These are phyloP conservation scores for Euura saliciscinereae DNA, from an alignment of 1,140 invertebrate genomes.

Conservation along the genomic window DNA sequence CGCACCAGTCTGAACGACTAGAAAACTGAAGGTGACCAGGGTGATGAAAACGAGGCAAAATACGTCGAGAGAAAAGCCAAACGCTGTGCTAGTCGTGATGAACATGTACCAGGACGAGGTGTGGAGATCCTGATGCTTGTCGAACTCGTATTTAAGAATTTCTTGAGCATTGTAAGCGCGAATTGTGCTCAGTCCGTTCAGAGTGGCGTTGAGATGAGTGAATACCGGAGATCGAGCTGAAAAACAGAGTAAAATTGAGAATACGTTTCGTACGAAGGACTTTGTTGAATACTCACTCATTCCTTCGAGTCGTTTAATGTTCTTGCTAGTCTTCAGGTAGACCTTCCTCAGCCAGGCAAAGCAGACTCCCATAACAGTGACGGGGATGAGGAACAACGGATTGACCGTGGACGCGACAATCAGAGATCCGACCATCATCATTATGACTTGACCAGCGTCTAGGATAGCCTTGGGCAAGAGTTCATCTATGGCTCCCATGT, in stretches of 20 bases:
- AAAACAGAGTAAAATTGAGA: slow-evolving; percentile 26
- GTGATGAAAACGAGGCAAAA: slow-evolving; percentile 74
- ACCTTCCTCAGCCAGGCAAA: slow-evolving; percentile 78
- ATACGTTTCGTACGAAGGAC: slow-evolving; percentile 8
- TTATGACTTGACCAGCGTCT: slow-evolving; percentile 75
- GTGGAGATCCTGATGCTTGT: slow-evolving; percentile 68
- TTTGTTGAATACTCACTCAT: slow-evolving; percentile 64
- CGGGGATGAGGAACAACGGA: slow-evolving; percentile 74
- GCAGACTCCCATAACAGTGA: slow-evolving; percentile 68
- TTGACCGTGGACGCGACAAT: slow-evolving; percentile 77
- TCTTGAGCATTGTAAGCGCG: slow-evolving; percentile 81
- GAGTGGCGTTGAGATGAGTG: slow-evolving; percentile 85
- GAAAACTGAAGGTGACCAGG: slow-evolving; percentile 67
- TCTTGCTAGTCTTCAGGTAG: slow-evolving; percentile 83
- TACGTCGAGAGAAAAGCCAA: slow-evolving; percentile 74
- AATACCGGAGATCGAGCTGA: slow-evolving; percentile 81
- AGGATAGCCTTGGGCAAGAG: slow-evolving; percentile 78
- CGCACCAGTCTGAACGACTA: slow-evolving; percentile 52
- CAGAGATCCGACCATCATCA: slow-evolving; percentile 67
- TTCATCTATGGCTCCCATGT: slow-evolving; percentile 86
- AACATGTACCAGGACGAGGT: slow-evolving; percentile 75
- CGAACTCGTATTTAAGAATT: slow-evolving; percentile 80
- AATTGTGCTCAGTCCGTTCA: slow-evolving; percentile 90
- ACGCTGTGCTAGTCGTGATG: slow-evolving; percentile 70
- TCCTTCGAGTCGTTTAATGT: slow-evolving; percentile 85